Evolutionary conservation across 2,888 invertebrate genomes (phyloP), one percentile per base, ranked within the genome.

Genomic region (Adineta ricciae): DNA sequence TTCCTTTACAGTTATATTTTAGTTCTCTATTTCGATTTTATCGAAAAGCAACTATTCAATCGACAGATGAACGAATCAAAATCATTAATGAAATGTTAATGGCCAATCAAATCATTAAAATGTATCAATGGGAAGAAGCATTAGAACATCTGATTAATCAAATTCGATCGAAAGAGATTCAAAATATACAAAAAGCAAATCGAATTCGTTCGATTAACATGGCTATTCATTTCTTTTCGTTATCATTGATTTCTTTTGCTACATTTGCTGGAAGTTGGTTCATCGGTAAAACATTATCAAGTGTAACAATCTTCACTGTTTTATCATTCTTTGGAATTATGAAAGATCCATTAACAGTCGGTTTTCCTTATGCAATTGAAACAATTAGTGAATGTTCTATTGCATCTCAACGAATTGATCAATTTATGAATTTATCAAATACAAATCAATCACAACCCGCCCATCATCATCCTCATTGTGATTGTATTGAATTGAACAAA

Each of bases 71-170:
- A 88, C 92, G 97, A 87, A 94, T 97, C 72, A 93, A 95, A 84
- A 92, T 96, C 84, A 97, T 97, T 96, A 95, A 95, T 89, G 97
- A 98, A 92, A 94, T 97, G 88, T 94, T 97, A 87, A 93, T 93
- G 86, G 97, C 96, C 83, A 96, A 98, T 91, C 94, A 96, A 91
- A 95, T 96, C 3, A 95, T 97, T 87, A 97, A 97, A 46, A 46
- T 46, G 46, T 46, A 46, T 46, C 46, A 11, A 46, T 46, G 46
- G 46, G 46, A 46, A 46, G 92, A 96, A 88, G 95, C 96, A 0
- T 96, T 97, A 89, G 94, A 94, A 86, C 92, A 93, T 87, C 92
- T 96, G 24, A 94, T 96, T 4, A 93, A 93, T 16, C 90, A 93
- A 84, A 94, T 94, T 2, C 91, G 96, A 88, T 93, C 93, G 91